Percentiles rank a stretch among this genome's conserved stretches.
Evolutionary conservation across 2,888 invertebrate species (phyloP).

Genomic region (Lagria hirta): DNA sequence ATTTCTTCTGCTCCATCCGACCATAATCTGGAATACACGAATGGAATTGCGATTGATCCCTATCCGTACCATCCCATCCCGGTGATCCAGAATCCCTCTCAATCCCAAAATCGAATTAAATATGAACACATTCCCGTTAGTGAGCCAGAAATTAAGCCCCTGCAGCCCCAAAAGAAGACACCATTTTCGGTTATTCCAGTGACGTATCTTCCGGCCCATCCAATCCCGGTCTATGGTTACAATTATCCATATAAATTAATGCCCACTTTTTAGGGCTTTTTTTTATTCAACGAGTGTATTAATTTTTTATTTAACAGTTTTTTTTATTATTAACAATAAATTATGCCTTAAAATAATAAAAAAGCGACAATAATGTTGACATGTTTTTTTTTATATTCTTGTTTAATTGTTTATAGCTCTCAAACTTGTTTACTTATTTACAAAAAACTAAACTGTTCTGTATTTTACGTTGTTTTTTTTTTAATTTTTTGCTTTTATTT

Average conservation of each 20-base stretch:
- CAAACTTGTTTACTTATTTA: no score
- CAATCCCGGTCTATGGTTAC: constrained; percentile 20
- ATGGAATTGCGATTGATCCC: constrained; percentile 25
- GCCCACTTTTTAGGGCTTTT: constrained; percentile 9
- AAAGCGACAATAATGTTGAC: no score
- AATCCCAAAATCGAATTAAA: constrained; percentile 4
- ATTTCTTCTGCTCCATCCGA: no score
- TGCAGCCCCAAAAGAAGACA: constrained; percentile 10
- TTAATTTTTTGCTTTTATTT: no score
- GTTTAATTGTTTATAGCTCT: no score
- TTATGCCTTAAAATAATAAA: no score
- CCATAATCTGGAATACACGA: constrained; percentile 27
- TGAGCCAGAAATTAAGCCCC: constrained; percentile 11
- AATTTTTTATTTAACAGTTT: no score
- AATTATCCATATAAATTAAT: constrained; percentile 26
- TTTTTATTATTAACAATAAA: no score
- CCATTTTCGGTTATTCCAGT: constrained; percentile 11
- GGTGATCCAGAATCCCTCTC: constrained; percentile 16
- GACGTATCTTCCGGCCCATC: constrained; percentile 21
- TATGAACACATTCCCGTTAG: constrained; percentile 14
- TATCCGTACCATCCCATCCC: constrained; percentile 11
- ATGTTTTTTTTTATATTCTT: no score
- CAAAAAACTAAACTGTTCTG: no score
- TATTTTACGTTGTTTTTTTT: no score
- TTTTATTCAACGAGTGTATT: no score